Evolutionary conservation across 2,797 vertebrate genomes (phyloP).

Genomic region (Neosilurus hyrtlii): DNA sequence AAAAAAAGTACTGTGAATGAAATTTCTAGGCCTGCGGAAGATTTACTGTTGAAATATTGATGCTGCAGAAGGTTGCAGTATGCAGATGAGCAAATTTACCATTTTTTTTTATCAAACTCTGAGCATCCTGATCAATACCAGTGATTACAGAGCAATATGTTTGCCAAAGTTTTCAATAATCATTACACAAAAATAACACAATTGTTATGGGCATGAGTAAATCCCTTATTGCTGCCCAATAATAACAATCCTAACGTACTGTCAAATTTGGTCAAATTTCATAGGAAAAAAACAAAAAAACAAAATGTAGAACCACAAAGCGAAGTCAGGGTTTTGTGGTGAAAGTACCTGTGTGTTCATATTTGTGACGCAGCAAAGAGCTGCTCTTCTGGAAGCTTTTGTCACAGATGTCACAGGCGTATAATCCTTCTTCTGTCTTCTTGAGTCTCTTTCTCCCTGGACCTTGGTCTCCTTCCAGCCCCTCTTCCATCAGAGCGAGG

Average conservation of each 20-base stretch:
- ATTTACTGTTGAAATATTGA: background rate
- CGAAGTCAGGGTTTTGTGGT: background rate
- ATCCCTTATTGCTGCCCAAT: background rate
- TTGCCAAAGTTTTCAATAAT: background rate
- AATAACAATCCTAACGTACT: background rate
- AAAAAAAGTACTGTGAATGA: background rate
- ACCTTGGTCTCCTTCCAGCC: slow-evolving; percentile 67
- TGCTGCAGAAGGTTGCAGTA: background rate
- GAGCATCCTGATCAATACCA: background rate
- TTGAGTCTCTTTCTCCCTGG: slow-evolving; percentile 72
- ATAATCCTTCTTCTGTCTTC: slow-evolving; percentile 80
- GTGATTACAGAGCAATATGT: background rate
- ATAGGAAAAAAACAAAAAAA: background rate
- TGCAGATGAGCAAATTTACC: background rate
- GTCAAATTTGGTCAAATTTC: background rate
- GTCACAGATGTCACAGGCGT: slow-evolving; percentile 81
- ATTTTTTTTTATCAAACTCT: background rate
- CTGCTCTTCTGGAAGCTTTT: slow-evolving; percentile 86
- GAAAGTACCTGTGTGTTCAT: slow-evolving; percentile 79
- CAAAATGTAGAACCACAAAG: background rate
- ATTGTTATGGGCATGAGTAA: background rate
- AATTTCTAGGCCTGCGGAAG: background rate
- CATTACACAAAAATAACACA: background rate
- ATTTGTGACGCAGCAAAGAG: slow-evolving; percentile 82
- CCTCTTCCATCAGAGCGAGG: slow-evolving; percentile 71